These are phyloP conservation scores for Lophura nycthemera DNA, from an alignment of 2,113 vertebrate genomes.

Conservation along the genomic window DNA sequence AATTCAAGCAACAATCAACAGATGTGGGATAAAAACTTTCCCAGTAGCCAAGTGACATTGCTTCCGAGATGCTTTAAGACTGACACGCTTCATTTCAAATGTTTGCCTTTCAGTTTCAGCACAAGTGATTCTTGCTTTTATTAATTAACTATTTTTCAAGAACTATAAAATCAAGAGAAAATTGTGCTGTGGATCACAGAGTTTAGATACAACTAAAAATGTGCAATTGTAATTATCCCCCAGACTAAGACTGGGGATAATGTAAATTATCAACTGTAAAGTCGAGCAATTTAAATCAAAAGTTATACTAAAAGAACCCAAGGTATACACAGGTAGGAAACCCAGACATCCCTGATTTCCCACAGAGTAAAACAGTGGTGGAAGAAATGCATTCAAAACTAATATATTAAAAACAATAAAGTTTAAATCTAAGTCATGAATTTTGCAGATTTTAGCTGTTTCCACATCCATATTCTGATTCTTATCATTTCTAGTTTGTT, in stretches of 20 bases:
- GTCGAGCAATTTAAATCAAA: not conserved
- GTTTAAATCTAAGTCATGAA: not conserved
- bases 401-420: not conserved
- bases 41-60: not conserved
- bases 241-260: not conserved
- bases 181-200: not conserved
- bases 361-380: not conserved
- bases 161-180: not conserved
- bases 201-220: not conserved
- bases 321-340: not conserved
- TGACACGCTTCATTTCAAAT: not conserved
- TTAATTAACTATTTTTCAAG: not conserved
- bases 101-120: not conserved
- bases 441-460: not conserved
- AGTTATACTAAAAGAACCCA: slow-evolving; percentile 13
- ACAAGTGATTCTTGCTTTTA: not conserved
- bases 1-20: not conserved
- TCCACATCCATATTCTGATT: not conserved
- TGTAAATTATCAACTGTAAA: not conserved
- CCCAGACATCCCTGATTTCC: not conserved
- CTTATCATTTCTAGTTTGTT: not conserved
- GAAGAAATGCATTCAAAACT: not conserved
- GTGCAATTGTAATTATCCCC: not conserved
- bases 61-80: not conserved
- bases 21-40: not conserved